Base-by-base conservation (phyloP, 2,797 vertebrate genomes). In the Remorina albescens region DNA sequence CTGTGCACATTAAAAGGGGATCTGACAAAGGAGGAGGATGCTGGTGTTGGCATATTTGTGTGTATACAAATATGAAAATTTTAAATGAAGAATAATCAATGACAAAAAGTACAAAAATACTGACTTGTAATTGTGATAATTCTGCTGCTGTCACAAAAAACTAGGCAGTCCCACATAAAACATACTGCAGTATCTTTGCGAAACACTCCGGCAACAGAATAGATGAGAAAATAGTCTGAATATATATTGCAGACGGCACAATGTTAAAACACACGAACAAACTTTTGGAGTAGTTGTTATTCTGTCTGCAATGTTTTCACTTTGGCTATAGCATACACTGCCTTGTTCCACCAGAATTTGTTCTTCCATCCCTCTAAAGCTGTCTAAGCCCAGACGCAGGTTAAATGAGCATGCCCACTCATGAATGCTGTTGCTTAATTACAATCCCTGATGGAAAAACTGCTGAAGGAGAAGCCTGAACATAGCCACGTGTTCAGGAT, bases 351-450 rank as follows among this genome's bases (percentile, higher is more conserved):
- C 85, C 80, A 86, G 89, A 86, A 91, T 93, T 89, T 89, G 82
- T 85, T 89, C 86, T 88, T 89, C 89, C 88, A 86, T 93, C 85
- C 84, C 71, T 82, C 64, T 88, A 86, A 92, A 90, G 87, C 88
- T 79, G 80, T 76, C 79, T 85, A 84, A 90, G 81, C 89, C 74
- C 81, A 85, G 84, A 83, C 69, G 37, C 67, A 68, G 65, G 75
- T 85, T 88, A 92, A 92, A 92, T 89, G 87, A 92, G 84, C 82
- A 86, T 87, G 81, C 76, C 87, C 82, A 89, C 91, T 91, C 89
- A 89, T 92, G 89, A 93, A 92, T 91, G 85, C 84, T 81, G 85
- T 76, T 88, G 87, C 80, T 92, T 92, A 93, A 93, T 93, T 93
- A 92, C 85, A 90, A 83, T 89, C 85, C 76, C 74, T 91, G 81